Conservation (phyloP, 2,113 vertebrate species). For the Lagopus leucura region DNA sequence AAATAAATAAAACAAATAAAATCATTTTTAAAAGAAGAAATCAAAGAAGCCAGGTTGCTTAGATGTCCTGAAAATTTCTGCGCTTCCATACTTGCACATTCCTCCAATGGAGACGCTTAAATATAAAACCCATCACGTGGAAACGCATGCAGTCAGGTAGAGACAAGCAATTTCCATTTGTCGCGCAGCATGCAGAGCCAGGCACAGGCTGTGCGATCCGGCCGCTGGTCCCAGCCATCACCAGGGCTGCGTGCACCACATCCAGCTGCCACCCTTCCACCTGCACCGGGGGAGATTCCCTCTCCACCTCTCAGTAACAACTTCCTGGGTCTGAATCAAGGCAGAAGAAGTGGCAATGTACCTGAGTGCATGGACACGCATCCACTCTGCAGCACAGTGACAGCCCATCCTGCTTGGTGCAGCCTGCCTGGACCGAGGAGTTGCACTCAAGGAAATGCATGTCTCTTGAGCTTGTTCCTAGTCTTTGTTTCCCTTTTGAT, state of each 20-base stretch:
- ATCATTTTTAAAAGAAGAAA: not conserved
- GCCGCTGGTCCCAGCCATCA: not conserved
- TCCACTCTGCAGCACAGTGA: not conserved
- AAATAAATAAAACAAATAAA: not conserved
- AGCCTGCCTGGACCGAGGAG: not conserved
- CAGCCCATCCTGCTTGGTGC: not conserved
- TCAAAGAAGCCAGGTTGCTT: not conserved
- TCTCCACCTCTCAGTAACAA: not conserved
- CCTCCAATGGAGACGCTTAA: not conserved
- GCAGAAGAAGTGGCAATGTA: not conserved
- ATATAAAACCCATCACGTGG: constrained; percentile 14
- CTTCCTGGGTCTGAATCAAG: not conserved
- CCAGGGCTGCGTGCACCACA: not conserved
- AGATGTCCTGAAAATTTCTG: not conserved
- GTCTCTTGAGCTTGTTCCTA: not conserved
- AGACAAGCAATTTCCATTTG: constrained; percentile 34
- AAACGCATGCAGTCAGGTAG: constrained; percentile 22
- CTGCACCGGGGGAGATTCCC: rapidly evolving
- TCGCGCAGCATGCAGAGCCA: not conserved
- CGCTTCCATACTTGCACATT: not conserved
- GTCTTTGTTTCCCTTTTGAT: not conserved
- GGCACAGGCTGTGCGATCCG: not conserved
- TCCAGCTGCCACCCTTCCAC: not conserved
- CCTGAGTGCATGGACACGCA: not conserved
- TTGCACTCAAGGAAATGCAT: not conserved